phyloP scores from a whole-genome alignment of 2,888 invertebrate species.

The Conomelus anceps region DNA sequence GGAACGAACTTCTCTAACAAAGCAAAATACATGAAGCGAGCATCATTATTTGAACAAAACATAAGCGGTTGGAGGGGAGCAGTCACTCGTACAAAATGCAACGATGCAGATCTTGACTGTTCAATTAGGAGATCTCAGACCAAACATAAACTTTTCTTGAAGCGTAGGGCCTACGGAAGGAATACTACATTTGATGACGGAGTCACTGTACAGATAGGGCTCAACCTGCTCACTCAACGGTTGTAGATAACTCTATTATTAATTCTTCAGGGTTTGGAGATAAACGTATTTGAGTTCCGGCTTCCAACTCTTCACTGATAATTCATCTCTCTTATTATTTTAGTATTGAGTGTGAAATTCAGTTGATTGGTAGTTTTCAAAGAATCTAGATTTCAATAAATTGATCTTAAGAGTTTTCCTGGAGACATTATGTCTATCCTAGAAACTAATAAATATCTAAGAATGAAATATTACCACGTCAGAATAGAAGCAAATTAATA shows the following conservation, averaged over 20 bases:
- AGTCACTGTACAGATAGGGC: background rate
- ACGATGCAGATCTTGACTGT: background rate
- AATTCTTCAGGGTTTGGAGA: background rate
- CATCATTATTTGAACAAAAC: background rate
- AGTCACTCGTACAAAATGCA: background rate
- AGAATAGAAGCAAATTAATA: too few species aligned
- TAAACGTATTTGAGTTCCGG: too few species aligned
- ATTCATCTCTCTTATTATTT: too few species aligned
- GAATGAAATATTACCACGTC: too few species aligned
- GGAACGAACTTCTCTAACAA: background rate
- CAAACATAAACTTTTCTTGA: background rate
- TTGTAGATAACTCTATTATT: background rate
- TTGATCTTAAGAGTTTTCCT: too few species aligned
- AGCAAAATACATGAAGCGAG: background rate
- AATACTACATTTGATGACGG: background rate
- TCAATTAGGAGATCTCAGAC: background rate
- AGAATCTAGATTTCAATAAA: too few species aligned
- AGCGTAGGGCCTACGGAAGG: background rate
- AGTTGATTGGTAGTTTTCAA: too few species aligned
- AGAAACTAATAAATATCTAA: too few species aligned
- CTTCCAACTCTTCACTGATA: too few species aligned
- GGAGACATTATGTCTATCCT: too few species aligned
- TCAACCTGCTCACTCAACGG: background rate
- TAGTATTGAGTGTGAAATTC: too few species aligned
- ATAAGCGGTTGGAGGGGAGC: background rate